Base-by-base conservation (phyloP, 2,888 invertebrate species). In the Bursaphelenchus okinawaensis region DNA sequence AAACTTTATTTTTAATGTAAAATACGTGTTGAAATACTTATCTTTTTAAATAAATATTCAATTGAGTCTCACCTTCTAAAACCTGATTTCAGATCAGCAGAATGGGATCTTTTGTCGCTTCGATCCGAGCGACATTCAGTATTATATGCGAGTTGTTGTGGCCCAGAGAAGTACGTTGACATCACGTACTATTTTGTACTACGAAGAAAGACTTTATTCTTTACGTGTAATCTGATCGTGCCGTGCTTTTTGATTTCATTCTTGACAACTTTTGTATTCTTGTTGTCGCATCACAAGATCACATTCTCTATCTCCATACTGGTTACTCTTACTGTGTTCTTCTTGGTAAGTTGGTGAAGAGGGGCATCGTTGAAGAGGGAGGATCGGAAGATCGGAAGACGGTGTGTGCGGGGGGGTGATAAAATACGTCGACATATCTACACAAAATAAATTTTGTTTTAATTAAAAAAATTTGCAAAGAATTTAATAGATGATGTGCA, bases 221-320 rank as follows among this genome's bases (percentile, higher is more conserved):
- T 75, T 73, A 64, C 79, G 1, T 78, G 77, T 64, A 82, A 82
- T 52, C 68, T 82, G 24, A 83, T 83, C 56, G 67, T 83, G 9
- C 82, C 82, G 9, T 82, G 82, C 65, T 82, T 83, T 56, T 63
- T 82, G 52, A 83, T 82, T 66, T 77, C 79, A 0, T 75, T 82
- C 60, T 70, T 82, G 9, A 82, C 82, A 9, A 82, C 82, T 0
- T 81, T 82, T 67, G 82, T 83, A 24, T 82, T 82, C 68, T 83
- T 81, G 64, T 68, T 82, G 22, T 75, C 82, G 22, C 81, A 83
- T 63, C 80, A 82, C 69, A 82, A 82, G 66, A 83, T 82, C 65
- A 82, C 82, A 2, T 83, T 82, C 65, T 80, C 82, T 29, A 83
- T 82, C 52, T 79, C 78, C 22, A 81, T 82, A 71, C 73, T 82